A percentile compares a stretch with the other conserved stretches of the same genome.
phyloP scores from a whole-genome alignment of 2,888 invertebrate species.

The Ypsolopha scabrella region DNA sequence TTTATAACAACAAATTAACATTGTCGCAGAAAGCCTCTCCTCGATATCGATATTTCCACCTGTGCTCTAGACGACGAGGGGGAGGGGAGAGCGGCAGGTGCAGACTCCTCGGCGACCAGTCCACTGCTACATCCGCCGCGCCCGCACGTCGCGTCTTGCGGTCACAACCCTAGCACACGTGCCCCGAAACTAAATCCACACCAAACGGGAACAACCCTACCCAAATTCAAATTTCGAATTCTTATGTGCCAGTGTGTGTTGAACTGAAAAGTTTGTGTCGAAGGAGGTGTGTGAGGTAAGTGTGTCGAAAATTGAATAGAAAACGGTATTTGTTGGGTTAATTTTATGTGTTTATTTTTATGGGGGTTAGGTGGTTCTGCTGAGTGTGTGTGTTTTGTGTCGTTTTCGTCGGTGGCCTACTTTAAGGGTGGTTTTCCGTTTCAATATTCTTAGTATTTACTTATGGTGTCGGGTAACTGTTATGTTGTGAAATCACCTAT shows the following conservation, averaged over 20 bases:
- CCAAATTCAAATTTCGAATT: background rate
- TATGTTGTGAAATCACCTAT: too few relatives aligned
- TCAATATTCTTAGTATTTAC: too few relatives aligned
- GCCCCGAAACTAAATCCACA: background rate
- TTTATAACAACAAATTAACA: too few relatives aligned
- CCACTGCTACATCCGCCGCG: constrained; percentile 44
- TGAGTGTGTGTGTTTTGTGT: background rate
- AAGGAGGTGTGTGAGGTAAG: background rate
- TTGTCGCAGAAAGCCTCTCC: constrained; percentile 12
- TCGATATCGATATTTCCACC: constrained; percentile 57
- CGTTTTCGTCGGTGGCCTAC: too few relatives aligned
- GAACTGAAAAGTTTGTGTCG: background rate
- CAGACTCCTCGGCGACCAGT: constrained; percentile 65
- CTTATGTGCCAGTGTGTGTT: background rate
- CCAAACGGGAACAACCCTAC: background rate
- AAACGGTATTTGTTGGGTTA: background rate
- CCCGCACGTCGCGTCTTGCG: background rate
- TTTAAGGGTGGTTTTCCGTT: too few relatives aligned
- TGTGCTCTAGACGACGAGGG: constrained; percentile 40
- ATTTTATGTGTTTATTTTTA: background rate
- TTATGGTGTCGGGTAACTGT: too few relatives aligned
- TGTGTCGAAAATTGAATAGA: background rate
- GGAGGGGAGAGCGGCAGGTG: constrained; percentile 56
- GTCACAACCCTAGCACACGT: background rate
- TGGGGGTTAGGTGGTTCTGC: background rate